phyloP scores from a whole-genome alignment of 1,140 invertebrate species.

The Agrypnia vestita region DNA sequence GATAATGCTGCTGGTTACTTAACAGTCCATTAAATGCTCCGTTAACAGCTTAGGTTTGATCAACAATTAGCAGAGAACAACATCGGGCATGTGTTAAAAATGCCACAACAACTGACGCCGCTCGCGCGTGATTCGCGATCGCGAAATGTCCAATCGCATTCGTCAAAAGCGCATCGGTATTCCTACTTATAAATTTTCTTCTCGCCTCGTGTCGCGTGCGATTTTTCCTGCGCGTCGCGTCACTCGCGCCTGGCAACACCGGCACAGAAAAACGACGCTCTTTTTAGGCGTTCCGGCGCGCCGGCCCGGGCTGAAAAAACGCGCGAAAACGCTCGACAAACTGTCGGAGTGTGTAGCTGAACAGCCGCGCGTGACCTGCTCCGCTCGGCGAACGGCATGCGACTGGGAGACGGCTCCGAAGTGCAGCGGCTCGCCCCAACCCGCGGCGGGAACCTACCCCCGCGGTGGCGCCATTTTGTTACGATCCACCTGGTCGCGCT shows the following conservation, averaged over 20 bases:
- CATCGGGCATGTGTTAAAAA: too few relatives aligned
- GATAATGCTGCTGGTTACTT: too few relatives aligned
- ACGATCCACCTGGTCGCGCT: constrained; percentile 4
- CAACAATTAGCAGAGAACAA: too few relatives aligned
- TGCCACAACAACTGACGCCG: not conserved
- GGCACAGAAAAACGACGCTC: constrained; percentile 33
- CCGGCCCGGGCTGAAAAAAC: constrained; percentile 6
- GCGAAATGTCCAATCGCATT: constrained; percentile 15
- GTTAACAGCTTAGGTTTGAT: too few relatives aligned
- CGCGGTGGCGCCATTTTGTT: constrained; percentile 5
- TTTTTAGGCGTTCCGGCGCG: constrained; percentile 26
- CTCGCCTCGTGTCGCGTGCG: too few relatives aligned
- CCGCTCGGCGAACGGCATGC: constrained; percentile 17
- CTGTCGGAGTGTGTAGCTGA: constrained; percentile 6
- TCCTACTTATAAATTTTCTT: not conserved
- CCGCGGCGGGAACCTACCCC: constrained; percentile 1
- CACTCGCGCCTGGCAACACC: constrained; percentile 12
- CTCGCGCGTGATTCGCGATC: not conserved
- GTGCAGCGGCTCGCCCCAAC: not conserved
- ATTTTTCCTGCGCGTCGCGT: constrained; percentile 14
- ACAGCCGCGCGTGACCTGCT: not conserved
- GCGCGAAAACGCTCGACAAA: constrained; percentile 14
- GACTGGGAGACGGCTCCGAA: not conserved
- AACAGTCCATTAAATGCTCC: too few relatives aligned
- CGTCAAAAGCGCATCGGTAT: constrained; percentile 23